These are phyloP conservation scores for Myotis daubentonii DNA, from an alignment of 2,797 vertebrate species.

Conservation along the genomic window DNA sequence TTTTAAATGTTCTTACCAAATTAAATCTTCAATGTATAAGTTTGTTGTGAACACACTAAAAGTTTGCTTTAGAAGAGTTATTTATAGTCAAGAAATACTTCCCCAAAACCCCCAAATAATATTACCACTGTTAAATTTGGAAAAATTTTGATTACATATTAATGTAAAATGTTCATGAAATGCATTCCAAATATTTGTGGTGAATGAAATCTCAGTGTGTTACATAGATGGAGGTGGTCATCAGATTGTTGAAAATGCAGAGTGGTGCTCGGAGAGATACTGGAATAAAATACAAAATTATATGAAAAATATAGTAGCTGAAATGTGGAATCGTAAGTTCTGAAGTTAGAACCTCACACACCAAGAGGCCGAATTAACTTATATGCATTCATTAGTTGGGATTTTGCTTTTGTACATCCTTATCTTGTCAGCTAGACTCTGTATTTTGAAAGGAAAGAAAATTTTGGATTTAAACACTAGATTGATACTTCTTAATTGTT, in stretches of 20 bases:
- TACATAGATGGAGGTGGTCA: neutral
- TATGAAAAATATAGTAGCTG: neutral
- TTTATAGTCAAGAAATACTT: constrained; percentile 26
- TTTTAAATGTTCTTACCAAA: neutral
- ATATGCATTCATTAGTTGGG: neutral
- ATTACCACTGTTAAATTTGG: neutral
- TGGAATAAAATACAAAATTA: neutral
- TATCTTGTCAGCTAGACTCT: neutral
- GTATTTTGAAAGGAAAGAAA: constrained; percentile 1
- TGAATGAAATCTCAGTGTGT: neutral
- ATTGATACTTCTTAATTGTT: neutral
- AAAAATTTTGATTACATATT: neutral
- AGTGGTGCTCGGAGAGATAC: neutral
- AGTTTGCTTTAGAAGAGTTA: neutral
- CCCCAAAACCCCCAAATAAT: neutral
- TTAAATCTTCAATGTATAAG: neutral
- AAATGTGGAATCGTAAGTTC: neutral
- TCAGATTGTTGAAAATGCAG: neutral
- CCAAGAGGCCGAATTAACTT: neutral
- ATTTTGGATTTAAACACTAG: neutral
- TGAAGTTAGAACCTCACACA: neutral
- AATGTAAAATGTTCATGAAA: neutral
- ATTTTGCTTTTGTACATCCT: neutral
- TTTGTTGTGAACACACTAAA: constrained; percentile 26
- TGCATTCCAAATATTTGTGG: neutral